Conservation (phyloP, 2,113 vertebrate genomes). For the Oceanodroma tethys region DNA sequence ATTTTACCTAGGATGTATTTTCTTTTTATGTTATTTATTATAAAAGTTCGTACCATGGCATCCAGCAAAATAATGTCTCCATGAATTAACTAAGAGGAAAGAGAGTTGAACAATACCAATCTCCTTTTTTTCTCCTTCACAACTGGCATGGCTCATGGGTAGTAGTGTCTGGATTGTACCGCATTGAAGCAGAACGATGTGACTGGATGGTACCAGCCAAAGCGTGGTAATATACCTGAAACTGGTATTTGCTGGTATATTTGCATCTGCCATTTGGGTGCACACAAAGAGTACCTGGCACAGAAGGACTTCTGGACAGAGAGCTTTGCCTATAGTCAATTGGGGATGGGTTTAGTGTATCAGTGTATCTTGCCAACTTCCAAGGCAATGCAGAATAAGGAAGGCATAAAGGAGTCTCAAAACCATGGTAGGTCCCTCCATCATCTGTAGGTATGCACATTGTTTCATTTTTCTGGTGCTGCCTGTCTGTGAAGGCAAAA, state of each 20-base stretch:
- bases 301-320: not conserved
- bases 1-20: not conserved
- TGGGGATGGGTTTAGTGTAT: not conserved
- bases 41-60: not conserved
- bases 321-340: not conserved
- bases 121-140: not conserved
- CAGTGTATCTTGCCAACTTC: not conserved
- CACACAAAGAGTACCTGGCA: not conserved
- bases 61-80: not conserved
- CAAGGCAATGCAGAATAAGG: not conserved
- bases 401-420: not conserved
- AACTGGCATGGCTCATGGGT: too few species aligned
- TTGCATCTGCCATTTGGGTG: not conserved
- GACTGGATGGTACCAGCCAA: not conserved
- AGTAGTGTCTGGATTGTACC: not conserved
- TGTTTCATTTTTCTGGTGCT: not conserved
- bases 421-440: not conserved
- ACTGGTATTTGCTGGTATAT: not conserved
- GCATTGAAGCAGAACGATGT: fast-evolving
- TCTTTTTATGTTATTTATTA: not conserved
- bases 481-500: not conserved
- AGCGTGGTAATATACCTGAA: not conserved
- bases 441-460: not conserved
- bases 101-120: not conserved
- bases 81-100: not conserved